Percentiles rank a stretch among this genome's conserved stretches.
Conservation (phyloP, 2,113 vertebrate species). For the Zootoca vivipara region DNA sequence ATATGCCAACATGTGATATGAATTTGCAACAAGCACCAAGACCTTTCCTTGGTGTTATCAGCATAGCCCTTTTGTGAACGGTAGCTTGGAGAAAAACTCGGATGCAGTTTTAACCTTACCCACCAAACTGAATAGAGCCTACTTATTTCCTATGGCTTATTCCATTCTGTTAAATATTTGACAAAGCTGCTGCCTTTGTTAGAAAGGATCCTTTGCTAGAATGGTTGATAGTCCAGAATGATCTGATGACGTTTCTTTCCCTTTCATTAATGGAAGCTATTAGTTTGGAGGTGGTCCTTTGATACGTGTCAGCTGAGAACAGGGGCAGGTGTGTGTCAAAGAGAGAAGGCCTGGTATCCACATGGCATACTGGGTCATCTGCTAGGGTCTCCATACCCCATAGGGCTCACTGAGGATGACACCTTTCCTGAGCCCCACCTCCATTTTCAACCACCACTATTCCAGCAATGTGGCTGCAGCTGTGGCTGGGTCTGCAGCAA, state of each 20-base stretch:
- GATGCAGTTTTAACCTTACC: slow-evolving; percentile 2
- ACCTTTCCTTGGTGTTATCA: slow-evolving; percentile 63
- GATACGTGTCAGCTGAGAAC: background rate
- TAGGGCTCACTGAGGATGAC: background rate
- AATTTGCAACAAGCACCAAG: slow-evolving; percentile 59
- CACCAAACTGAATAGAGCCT: slow-evolving; percentile 26
- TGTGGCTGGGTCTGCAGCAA: background rate
- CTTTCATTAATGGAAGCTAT: background rate
- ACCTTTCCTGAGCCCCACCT: background rate
- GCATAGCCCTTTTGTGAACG: slow-evolving; percentile 46
- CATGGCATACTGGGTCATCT: background rate
- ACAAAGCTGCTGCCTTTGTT: background rate
- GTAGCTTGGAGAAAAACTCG: slow-evolving; percentile 23
- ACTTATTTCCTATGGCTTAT: slow-evolving; percentile 49
- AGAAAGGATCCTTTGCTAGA: background rate
- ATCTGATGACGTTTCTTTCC: background rate
- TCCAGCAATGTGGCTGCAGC: background rate
- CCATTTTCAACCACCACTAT: background rate
- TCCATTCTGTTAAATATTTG: background rate
- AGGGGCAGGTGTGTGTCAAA: too few species aligned
- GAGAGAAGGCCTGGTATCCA: background rate
- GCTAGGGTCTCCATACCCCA: background rate
- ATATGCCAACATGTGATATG: slow-evolving; percentile 55
- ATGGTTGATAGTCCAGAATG: background rate
- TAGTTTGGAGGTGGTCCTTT: background rate